Evolutionary conservation across 2,797 vertebrate species (phyloP).

Genomic region (Lepus townsendii): DNA sequence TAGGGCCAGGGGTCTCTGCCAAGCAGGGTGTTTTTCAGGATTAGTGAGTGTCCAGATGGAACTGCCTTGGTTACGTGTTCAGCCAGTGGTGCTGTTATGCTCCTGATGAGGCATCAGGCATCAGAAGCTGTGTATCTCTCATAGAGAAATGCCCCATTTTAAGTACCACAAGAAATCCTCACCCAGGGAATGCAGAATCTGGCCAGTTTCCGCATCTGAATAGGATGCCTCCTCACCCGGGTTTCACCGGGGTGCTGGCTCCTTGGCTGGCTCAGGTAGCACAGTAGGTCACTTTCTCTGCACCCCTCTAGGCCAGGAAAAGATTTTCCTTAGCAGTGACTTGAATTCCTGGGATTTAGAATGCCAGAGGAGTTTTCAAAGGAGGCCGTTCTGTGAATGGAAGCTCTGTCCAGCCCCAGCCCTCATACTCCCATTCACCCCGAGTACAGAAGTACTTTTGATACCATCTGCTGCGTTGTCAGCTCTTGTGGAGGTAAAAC

Average conservation of each 20-base stretch:
- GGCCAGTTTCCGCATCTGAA: neutral
- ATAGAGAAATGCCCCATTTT: neutral
- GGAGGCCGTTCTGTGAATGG: conserved; percentile 72
- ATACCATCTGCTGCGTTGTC: conserved; percentile 78
- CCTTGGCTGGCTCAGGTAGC: neutral
- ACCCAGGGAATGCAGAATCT: neutral
- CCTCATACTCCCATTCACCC: conserved; percentile 59
- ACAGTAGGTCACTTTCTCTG: neutral
- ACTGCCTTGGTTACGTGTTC: neutral
- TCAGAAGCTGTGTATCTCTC: neutral
- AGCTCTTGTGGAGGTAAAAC: conserved; percentile 76
- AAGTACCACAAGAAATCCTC: neutral
- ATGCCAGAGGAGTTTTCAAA: conserved; percentile 60
- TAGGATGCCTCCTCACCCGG: neutral
- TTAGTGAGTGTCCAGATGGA: neutral
- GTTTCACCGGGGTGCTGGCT: neutral
- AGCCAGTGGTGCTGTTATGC: neutral
- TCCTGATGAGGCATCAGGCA: neutral
- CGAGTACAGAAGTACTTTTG: conserved; percentile 82
- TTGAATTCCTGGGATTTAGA: conserved; percentile 65
- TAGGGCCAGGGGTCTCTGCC: neutral
- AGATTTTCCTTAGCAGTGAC: neutral
- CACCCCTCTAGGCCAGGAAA: neutral
- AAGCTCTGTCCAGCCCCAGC: conserved; percentile 69
- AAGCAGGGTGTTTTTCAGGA: neutral